Evolutionary conservation across 2,888 invertebrate genomes (phyloP), one percentile per base, ranked within the genome.

Genomic region (Heteropelma amictum): DNA sequence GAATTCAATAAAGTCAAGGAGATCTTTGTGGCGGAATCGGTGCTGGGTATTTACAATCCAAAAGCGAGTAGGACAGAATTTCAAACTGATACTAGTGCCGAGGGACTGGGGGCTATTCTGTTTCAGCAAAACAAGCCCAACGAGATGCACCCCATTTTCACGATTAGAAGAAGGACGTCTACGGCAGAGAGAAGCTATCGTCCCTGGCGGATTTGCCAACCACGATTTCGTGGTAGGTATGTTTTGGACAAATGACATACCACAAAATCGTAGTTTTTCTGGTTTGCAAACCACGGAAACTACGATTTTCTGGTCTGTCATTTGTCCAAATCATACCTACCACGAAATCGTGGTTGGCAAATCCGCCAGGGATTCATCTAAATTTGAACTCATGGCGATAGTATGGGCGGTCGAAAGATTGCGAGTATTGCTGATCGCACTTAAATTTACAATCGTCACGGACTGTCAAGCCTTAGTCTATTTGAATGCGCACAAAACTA

Each of bases 101-200:
- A 28, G 17, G 61, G 61, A 17, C 17, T 61, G 2, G 19, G 42
- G 1, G 61, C 42, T 2, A 61, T 61, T 12, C 33, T 61, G 3
- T 12, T 81, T 19, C 81, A 83, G 58, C 17, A 33, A 19, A 79
- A 76, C 49, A 72, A 74, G 8, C 26, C 47, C 38, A 64, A 67
- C 21, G 72, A 67, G 21, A 38, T 6, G 58, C 81, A 74, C 60
- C 54, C 80, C n/a, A 79, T 82, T 8, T 80, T 79, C 64, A 75
- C 77, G 23, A 72, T 83, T 1, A 79, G 79, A 10, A 78, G 79
- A 63, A 78, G 81, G 58, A 83, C 81, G 3, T 80, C 79, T 7
- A 68, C 72, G 5, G 69, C 58, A 6, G 82, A 83, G 64, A 67
- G 69, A 17, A 76, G 60, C 8, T 83, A 82, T 67, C 81, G n/a